Conservation (phyloP, 2,113 vertebrate genomes). For the Oreocharis arfaki region DNA sequence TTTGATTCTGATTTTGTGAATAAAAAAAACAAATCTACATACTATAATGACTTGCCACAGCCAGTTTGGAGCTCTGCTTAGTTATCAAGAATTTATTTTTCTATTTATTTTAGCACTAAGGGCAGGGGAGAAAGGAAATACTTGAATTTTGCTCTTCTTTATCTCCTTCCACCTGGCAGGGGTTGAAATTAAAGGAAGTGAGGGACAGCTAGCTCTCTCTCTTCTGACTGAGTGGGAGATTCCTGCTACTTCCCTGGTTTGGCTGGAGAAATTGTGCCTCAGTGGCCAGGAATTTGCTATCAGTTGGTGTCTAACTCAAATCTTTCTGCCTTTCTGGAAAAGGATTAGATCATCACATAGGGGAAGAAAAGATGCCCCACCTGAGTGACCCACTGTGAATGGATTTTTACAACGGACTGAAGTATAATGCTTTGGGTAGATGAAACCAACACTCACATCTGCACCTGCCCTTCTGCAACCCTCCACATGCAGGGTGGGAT, state of each 20-base stretch:
- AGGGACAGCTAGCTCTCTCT: neutral
- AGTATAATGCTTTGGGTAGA: accelerated
- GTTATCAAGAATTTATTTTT: conserved; percentile 56
- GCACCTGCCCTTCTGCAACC: neutral
- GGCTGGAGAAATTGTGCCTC: neutral
- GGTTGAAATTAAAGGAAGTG: neutral
- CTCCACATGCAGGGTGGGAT: neutral
- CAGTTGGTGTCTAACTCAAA: neutral
- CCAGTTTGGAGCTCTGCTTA: neutral
- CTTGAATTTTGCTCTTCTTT: conserved; percentile 9
- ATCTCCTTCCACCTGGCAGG: neutral
- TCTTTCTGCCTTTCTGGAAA: neutral
- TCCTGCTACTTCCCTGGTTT: neutral
- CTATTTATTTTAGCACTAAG: conserved; percentile 39
- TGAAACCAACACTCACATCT: neutral
- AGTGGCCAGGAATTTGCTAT: neutral
- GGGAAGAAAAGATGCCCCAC: neutral
- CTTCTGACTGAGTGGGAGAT: neutral
- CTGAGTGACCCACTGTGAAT: neutral
- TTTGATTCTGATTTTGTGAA: conserved; percentile 56
- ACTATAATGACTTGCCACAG: conserved; percentile 58
- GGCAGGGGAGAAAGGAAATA: neutral
- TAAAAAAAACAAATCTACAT: conserved; percentile 71
- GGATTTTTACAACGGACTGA: neutral
- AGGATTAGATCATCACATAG: neutral